Evolutionary conservation across 2,888 invertebrate genomes (phyloP), one percentile per base, ranked within the genome.

Genomic region (Toxonevra muliebris): DNA sequence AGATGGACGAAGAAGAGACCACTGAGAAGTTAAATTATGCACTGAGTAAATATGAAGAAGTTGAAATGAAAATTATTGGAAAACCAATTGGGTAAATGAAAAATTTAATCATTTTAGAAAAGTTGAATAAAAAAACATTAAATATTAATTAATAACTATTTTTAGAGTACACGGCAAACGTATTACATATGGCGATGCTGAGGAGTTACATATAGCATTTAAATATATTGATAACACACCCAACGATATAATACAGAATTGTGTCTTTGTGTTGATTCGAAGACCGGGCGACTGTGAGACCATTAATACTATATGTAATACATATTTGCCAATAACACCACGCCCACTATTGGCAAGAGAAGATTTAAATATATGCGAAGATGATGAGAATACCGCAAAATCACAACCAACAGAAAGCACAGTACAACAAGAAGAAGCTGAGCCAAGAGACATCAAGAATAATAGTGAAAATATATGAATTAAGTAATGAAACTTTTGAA

Each of bases 211-310:
- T 60, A 75, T 81, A 57, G 79, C 76, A 66, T 81, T 81, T 69
- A 80, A 80, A 65, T 79, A 80, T 61, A 77, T 81, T 72, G 81
- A 81, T 71, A 78, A 82, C 68, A 82, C 82, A 5, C 74, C 74
- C 15, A 73, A 77, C 66, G 81, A 82, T 66, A 76, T 82, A 61
- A 79, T 81, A 54, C 82, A 81, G 71, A 78, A 75, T 68, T 81
- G 81, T 73, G 80, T 78, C 54, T 82, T 81, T 73, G 76, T 77
- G 65, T 66, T 80, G 19, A 72, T 74, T 69, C 71, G 70, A 64
- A 68, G 64, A 41, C 76, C 76, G 41, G 77, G 74, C n/a, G 74
- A 76, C 68, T 81, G 81, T 58, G 81, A 82, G 70, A 72, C 75
- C 17, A 82, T 81, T 73, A 74, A 75, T 63, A 79, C 77, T n/a